These are phyloP conservation scores for Euthynnus affinis DNA, from an alignment of 2,797 vertebrate species.

Conservation along the genomic window DNA sequence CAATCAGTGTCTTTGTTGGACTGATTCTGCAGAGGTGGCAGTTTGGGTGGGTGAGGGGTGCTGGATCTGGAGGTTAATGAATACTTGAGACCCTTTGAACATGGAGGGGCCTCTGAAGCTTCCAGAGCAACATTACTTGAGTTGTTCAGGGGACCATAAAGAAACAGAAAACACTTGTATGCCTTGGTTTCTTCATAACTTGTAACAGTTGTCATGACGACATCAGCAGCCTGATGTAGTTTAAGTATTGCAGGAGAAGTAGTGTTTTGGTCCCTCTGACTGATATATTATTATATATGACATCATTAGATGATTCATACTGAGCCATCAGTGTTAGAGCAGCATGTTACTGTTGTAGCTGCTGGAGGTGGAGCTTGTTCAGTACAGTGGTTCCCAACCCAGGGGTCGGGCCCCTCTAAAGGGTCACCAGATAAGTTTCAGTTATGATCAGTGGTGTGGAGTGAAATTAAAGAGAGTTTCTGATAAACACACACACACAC, in stretches of 20 bases:
- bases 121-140: neutral
- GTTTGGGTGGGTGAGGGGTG: neutral
- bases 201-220: neutral
- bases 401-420: too few species aligned
- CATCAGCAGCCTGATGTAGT: too few species aligned
- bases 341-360: too few species aligned
- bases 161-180: neutral
- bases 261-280: too few species aligned
- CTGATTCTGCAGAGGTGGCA: neutral
- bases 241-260: too few species aligned
- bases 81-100: neutral
- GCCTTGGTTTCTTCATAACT: neutral
- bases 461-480: constrained; percentile 65
- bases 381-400: too few species aligned
- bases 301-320: too few species aligned
- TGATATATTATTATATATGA: too few species aligned
- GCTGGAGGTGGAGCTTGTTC: too few species aligned
- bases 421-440: constrained; percentile 30
- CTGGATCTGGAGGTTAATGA: neutral
- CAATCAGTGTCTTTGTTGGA: neutral
- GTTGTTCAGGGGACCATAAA: neutral
- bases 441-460: constrained; percentile 44
- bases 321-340: too few species aligned
- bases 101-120: neutral
- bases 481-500: constrained; percentile 24